phyloP scores from a whole-genome alignment of 2,113 vertebrate species.

The Ascaphus truei region DNA sequence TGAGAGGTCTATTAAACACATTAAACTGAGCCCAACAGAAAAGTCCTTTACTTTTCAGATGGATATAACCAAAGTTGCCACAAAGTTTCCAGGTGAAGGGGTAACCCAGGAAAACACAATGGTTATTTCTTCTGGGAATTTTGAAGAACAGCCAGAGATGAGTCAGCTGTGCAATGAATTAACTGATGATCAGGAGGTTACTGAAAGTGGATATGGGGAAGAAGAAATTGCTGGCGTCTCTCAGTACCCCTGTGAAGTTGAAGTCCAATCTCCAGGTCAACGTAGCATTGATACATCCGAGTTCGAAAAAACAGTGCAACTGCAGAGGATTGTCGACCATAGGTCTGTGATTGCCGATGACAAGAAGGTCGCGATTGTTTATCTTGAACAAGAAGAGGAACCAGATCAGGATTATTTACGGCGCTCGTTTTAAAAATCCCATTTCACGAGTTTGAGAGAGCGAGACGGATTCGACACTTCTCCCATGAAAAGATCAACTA shows the following conservation, averaged over 20 bases:
- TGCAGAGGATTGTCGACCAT: slow-evolving; percentile 65
- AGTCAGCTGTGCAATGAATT: slow-evolving; percentile 27
- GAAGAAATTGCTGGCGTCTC: slow-evolving; percentile 1
- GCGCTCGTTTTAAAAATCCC: slow-evolving; percentile 62
- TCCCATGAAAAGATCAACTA: background rate
- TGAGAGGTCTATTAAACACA: slow-evolving; percentile 45
- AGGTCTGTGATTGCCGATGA: slow-evolving; percentile 66
- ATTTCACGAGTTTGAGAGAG: no score
- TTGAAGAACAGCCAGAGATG: slow-evolving; percentile 30
- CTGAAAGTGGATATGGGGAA: slow-evolving; percentile 27
- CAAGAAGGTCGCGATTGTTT: slow-evolving; percentile 77
- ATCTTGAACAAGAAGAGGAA: slow-evolving; percentile 74
- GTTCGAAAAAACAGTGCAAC: slow-evolving; percentile 56
- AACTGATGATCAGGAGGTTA: slow-evolving; percentile 28
- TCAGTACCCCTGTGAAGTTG: slow-evolving; percentile 35
- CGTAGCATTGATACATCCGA: slow-evolving; percentile 41
- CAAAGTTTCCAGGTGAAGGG: slow-evolving; percentile 22
- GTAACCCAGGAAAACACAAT: slow-evolving; percentile 41
- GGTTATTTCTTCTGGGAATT: slow-evolving; percentile 30
- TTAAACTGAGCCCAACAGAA: slow-evolving; percentile 65
- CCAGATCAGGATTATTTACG: slow-evolving; percentile 58
- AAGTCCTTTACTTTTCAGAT: slow-evolving; percentile 76
- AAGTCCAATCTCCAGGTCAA: slow-evolving; percentile 32
- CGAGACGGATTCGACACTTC: no score
- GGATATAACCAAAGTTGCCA: slow-evolving; percentile 61